These are phyloP conservation scores for Scomber colias DNA, from an alignment of 2,113 vertebrate genomes.

Conservation along the genomic window DNA sequence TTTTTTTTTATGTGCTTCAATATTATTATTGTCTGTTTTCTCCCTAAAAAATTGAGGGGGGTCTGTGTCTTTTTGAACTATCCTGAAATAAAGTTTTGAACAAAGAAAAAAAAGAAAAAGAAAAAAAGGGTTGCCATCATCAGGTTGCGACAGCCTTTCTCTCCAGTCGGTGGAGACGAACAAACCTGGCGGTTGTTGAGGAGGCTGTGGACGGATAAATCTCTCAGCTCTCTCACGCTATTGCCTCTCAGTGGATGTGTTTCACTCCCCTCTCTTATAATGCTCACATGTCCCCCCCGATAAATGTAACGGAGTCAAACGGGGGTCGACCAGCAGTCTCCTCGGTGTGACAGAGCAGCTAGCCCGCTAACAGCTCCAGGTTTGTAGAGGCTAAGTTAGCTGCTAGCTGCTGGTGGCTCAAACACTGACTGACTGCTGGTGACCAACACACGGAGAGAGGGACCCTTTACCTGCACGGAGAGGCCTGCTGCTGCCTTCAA, in stretches of 20 bases:
- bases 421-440: constrained; percentile 58
- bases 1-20: too few species aligned
- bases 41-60: too few species aligned
- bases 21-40: too few species aligned
- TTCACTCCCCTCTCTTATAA: constrained; percentile 15
- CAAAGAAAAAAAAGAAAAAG: too few species aligned
- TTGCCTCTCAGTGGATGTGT: constrained; percentile 32
- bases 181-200: constrained; percentile 59
- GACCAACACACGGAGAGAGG: constrained; percentile 47
- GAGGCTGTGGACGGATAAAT: constrained; percentile 47
- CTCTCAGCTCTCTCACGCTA: constrained; percentile 27
- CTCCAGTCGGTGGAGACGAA: constrained; percentile 73
- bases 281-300: constrained; percentile 11
- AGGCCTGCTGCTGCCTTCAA: constrained; percentile 37
- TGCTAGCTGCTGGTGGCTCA: constrained; percentile 62
- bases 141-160: constrained; percentile 67
- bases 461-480: constrained; percentile 35
- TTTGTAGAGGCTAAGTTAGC: constrained; percentile 71
- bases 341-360: constrained; percentile 53
- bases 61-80: too few species aligned
- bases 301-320: constrained; percentile 19
- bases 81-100: too few species aligned
- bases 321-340: constrained; percentile 25
- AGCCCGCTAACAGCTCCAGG: constrained; percentile 58
- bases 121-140: constrained; percentile 56